Evolutionary conservation across 2,113 vertebrate genomes (phyloP), one percentile per base, ranked within the genome.

Genomic region (Aplodontia rufa): DNA sequence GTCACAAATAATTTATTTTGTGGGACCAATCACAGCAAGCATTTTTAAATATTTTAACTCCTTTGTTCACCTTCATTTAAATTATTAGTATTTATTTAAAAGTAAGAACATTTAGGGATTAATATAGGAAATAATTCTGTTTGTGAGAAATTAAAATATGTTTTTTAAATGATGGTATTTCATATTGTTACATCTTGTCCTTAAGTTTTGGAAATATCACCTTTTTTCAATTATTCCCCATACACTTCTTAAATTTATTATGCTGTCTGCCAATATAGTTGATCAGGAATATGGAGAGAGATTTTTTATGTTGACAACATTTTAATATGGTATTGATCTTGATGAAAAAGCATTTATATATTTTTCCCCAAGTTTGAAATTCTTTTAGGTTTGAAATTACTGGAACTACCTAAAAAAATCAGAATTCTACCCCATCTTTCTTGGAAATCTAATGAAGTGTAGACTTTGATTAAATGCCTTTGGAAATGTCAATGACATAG

Each of bases 401-500:
- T 76, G 45, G 26, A 51, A 80, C 14, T 51, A 93, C 69, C 82
- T 91, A 83, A 26, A 94, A 95, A 95, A 94, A 24, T 93, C 37
- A 87, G 74, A 79, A 78, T 91, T 81, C 51, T 91, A 58, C 16
- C 4, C 47, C 0, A 0, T 17, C 69, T 93, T 87, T 91, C 86
- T 80, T 90, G 32, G 66, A 93, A 91, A 96, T 87, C n/a, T 82
- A 87, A 85, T 78, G 68, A 93, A 78, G 62, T n/a, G 1, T 26
- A 96, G 88, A 79, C 55, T 96, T 97, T 86, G 75, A 87, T 89
- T 53, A 93, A 95, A 96, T 95, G 66, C 94, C 32, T 96, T 95
- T 95, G 95, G 72, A 81, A 97, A 78, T 90, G 35, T 58, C 66
- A 95, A 13, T 79, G 72, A 95, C 81, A 80, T 20, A 87, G 66